Base-by-base conservation (phyloP, 2,888 invertebrate species). In the Eulithis prunata region DNA sequence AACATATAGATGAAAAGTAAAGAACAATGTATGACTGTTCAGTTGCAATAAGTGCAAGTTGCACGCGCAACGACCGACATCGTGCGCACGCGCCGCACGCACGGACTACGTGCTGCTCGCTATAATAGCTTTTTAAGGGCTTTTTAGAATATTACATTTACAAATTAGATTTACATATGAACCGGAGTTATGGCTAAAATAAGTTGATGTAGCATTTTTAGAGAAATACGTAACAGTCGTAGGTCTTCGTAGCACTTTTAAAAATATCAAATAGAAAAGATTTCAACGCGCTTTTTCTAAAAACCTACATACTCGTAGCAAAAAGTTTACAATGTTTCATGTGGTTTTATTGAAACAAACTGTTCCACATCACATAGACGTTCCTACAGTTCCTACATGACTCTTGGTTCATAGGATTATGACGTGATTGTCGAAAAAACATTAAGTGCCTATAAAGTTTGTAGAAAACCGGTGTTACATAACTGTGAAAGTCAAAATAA, bases 21-120 rank as follows among this genome's bases (percentile, higher is more conserved):
- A 41, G 41, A 41, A 41, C 41, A 41, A 41, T 41, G 41, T 28
- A 28, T 46, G 32, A 14, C 8, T n/a, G 47, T 54, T 43, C 28
- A 59, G 58, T 49, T 36, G 32, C 14, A 32, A 2, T 47, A 57
- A 56, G 66, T 62, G 54, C 64, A 51, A 59, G 59, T 11, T 45
- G 36, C 60, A 49, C 55, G 60, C 28, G 53, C 58, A 46, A 46
- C 52, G 1, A 52, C 21, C 52, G 1, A 52, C 21, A 58, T 58
- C 64, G 64, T 62, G 69, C 61, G 66, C 69, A 64, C 69, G 66
- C 66, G 66, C 52, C 45, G 54, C 65, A 65, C 65, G 65, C 65
- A 57, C 53, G 10, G 5, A 10, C 12, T 52, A 53, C 21, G n/a
- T 14, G 51, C 13, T 8, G 36, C 45, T 14, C 49, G 47, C 13